A percentile compares a stretch with the other conserved stretches of the same genome.
Conservation (phyloP, 2,113 vertebrate genomes). For the Tychaedon coryphoeus region DNA sequence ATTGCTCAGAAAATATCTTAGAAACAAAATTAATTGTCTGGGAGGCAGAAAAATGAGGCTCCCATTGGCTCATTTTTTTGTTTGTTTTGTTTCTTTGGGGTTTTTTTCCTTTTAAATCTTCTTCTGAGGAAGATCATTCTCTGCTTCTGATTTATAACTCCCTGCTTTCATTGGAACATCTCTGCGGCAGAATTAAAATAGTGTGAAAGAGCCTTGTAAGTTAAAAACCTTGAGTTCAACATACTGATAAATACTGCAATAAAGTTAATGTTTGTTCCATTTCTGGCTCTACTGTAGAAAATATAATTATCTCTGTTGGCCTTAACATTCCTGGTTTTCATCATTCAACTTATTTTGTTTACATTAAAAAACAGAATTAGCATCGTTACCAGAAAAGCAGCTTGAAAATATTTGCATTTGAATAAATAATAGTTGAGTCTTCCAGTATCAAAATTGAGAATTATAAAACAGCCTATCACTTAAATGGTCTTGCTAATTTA, state of each 20-base stretch:
- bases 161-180: neutral
- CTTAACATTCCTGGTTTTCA: neutral
- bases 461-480: neutral
- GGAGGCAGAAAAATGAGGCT: neutral
- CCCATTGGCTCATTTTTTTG: neutral
- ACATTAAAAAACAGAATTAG: neutral
- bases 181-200: neutral
- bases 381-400: neutral
- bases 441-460: neutral
- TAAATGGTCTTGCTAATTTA: neutral
- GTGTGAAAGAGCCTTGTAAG: neutral
- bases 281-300: neutral
- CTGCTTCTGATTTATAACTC: neutral
- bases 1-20: neutral
- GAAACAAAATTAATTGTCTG: neutral
- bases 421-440: neutral
- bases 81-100: neutral
- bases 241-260: neutral
- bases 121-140: neutral
- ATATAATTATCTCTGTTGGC: neutral
- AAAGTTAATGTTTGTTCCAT: neutral
- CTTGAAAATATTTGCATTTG: neutral
- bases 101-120: neutral
- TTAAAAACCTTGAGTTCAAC: slow-evolving; percentile 6
- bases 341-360: neutral